Conservation (phyloP, 2,113 vertebrate genomes). For the Bos javanicus region DNA sequence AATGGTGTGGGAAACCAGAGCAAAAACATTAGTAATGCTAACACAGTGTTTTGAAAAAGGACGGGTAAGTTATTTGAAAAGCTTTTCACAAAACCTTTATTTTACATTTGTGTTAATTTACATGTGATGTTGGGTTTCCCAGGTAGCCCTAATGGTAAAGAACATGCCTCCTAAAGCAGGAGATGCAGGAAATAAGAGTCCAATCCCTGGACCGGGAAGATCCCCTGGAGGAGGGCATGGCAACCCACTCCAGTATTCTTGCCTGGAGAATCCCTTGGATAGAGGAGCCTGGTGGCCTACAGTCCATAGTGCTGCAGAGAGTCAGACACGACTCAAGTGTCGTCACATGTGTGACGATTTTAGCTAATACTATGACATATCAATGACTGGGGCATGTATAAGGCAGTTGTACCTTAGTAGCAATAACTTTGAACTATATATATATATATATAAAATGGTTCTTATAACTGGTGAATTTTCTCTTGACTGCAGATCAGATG, state of each 20-base stretch:
- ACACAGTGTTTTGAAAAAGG: constrained; percentile 98
- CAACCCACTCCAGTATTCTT: background rate
- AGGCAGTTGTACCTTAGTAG: background rate
- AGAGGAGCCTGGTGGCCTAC: background rate
- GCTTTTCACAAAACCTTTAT: background rate
- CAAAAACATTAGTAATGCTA: constrained; percentile 96
- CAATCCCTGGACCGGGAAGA: background rate
- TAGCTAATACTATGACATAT: background rate
- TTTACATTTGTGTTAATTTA: background rate
- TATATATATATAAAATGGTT: background rate
- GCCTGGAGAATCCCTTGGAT: background rate
- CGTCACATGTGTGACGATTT: background rate
- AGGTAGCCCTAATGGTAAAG: background rate
- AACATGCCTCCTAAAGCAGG: background rate
- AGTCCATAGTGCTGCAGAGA: background rate
- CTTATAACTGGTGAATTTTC: background rate
- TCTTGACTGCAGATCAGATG: constrained; percentile 91
- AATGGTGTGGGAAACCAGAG: constrained; percentile 98
- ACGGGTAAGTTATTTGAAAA: constrained; percentile 84
- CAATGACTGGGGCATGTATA: background rate
- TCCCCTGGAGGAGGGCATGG: background rate
- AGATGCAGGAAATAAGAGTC: background rate
- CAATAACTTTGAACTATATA: background rate
- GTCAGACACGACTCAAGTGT: background rate
- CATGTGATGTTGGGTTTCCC: background rate